Percentiles rank a stretch among this genome's conserved stretches.
Evolutionary conservation across 2,888 invertebrate species (phyloP).

Genomic region (Mimas tiliae): DNA sequence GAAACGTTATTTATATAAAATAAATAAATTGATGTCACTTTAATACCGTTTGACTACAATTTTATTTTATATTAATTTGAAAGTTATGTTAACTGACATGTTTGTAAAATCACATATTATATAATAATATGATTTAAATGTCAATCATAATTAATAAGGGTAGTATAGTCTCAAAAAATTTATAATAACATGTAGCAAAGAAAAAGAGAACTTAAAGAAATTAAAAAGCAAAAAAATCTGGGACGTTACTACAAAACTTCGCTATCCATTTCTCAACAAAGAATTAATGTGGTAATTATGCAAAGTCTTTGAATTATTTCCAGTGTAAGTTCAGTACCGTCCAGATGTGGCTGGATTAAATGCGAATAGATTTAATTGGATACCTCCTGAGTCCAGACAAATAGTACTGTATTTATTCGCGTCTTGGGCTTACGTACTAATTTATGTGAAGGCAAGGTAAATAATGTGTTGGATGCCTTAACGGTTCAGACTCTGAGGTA

Average conservation of each 20-base stretch:
- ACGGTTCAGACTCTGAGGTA: not conserved
- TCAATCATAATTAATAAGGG: too few relatives aligned
- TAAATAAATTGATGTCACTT: too few relatives aligned
- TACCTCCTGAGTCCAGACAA: conserved; percentile 48
- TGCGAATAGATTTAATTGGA: conserved; percentile 64
- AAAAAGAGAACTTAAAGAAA: too few relatives aligned
- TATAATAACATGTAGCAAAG: too few relatives aligned
- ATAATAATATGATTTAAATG: too few relatives aligned
- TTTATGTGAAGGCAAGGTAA: conserved; percentile 15
- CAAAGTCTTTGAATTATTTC: conserved; percentile 19
- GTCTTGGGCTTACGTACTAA: conserved; percentile 44
- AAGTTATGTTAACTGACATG: too few relatives aligned
- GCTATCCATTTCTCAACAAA: conserved; percentile 7
- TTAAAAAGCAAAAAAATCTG: not conserved
- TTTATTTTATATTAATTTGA: too few relatives aligned
- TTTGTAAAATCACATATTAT: too few relatives aligned
- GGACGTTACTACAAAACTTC: not conserved
- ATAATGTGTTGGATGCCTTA: conserved; percentile 16
- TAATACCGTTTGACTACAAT: too few relatives aligned
- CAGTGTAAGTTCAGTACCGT: conserved; percentile 27
- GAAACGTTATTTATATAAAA: too few relatives aligned
- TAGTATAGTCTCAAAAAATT: too few relatives aligned
- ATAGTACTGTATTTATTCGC: conserved; percentile 58
- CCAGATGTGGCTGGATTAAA: conserved; percentile 63
- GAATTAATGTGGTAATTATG: conserved; percentile 23